Conservation (phyloP, 2,113 vertebrate genomes). For the Oreotrochilus melanogaster region DNA sequence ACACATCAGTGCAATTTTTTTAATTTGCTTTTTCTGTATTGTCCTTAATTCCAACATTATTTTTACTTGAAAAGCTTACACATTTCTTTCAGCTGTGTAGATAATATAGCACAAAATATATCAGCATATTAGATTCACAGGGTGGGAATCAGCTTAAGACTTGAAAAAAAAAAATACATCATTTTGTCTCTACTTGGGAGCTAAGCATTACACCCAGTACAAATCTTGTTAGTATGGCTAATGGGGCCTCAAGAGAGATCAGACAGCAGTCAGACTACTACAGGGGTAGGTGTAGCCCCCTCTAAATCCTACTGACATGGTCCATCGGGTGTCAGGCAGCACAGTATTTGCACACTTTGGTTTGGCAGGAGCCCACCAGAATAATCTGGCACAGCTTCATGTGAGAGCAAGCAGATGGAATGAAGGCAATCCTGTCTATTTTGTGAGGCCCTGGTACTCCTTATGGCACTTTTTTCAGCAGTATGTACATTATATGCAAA, state of each 20-base stretch:
- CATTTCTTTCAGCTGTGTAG: background rate
- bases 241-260: background rate
- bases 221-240: background rate
- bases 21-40: background rate
- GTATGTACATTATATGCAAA: background rate
- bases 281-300: background rate
- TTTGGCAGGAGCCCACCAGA: background rate
- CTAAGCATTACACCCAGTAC: background rate
- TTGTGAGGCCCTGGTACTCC: background rate
- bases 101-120: background rate
- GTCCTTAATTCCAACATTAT: background rate
- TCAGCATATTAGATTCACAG: background rate
- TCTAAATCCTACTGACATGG: background rate
- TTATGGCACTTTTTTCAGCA: background rate
- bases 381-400: background rate
- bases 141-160: background rate
- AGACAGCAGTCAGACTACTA: background rate
- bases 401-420: background rate
- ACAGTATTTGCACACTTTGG: background rate
- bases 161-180: background rate
- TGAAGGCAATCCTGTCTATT: background rate
- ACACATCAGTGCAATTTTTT: background rate
- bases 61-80: background rate
- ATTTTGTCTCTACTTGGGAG: background rate
- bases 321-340: background rate